phyloP scores from a whole-genome alignment of 2,797 vertebrate species.

The Enteromius treurensis region DNA sequence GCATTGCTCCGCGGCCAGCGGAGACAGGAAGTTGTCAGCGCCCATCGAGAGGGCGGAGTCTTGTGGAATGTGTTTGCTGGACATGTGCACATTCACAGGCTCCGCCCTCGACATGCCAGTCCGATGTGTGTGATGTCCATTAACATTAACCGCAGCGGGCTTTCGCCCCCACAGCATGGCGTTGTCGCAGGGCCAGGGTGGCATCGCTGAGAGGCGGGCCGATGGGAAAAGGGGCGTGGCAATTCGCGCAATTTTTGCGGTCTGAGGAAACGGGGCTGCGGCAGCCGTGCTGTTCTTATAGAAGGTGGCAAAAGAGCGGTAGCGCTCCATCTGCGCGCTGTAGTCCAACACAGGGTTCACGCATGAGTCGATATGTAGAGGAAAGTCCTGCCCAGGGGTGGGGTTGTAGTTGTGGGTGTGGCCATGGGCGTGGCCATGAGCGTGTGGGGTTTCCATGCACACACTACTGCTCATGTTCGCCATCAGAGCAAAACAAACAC shows the following conservation, averaged over 20 bases:
- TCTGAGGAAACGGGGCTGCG: constrained; percentile 83
- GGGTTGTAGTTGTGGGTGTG: constrained; percentile 57
- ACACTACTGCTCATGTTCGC: constrained; percentile 79
- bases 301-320: constrained; percentile 90
- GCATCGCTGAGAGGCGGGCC: constrained; percentile 82
- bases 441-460: constrained; percentile 78
- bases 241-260: constrained; percentile 86
- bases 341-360: constrained; percentile 87
- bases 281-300: constrained; percentile 87
- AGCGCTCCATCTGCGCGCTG: constrained; percentile 92
- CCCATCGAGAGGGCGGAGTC: constrained; percentile 56
- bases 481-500: constrained; percentile 69
- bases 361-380: constrained; percentile 68
- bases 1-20: constrained; percentile 60
- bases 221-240: constrained; percentile 87
- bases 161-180: constrained; percentile 80
- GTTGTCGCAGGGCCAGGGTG: constrained; percentile 90
- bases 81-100: constrained; percentile 69
- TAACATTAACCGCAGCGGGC: constrained; percentile 59
- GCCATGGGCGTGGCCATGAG: constrained; percentile 73
- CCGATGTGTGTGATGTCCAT: constrained; percentile 65
- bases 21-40: constrained; percentile 71
- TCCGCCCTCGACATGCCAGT: constrained; percentile 76
- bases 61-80: constrained; percentile 50
- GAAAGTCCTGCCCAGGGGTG: constrained; percentile 54